Conservation (phyloP, 1,140 invertebrate genomes). For the Arctopsyche grandis region DNA sequence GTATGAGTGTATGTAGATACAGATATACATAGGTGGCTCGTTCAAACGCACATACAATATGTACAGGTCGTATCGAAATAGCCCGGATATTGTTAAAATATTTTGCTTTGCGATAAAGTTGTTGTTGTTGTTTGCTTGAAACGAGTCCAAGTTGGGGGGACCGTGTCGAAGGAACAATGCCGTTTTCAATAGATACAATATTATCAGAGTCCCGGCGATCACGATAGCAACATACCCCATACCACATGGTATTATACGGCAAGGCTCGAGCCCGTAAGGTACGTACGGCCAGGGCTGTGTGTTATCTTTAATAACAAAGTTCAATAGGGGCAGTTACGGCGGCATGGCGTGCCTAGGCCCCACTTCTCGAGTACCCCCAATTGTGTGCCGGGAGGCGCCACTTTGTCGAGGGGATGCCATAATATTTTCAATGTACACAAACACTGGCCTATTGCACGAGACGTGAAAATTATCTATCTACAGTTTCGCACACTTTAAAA, state of each 20-base stretch:
- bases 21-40: background rate
- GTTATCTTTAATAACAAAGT: slow-evolving; percentile 46
- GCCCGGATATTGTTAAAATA: slow-evolving; percentile 33
- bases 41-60: background rate
- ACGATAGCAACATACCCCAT: background rate
- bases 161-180: slow-evolving; percentile 3
- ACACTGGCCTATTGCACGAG: slow-evolving; percentile 31
- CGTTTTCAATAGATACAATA: slow-evolving; percentile 28
- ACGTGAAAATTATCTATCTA: slow-evolving; percentile 38
- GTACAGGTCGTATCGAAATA: background rate
- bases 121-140: background rate
- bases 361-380: background rate
- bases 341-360: slow-evolving; percentile 25
- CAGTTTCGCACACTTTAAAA: slow-evolving; percentile 1
- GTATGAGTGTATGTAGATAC: too few species aligned
- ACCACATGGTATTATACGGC: background rate
- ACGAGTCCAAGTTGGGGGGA: background rate
- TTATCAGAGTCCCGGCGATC: slow-evolving; percentile 20
- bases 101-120: slow-evolving; percentile 26
- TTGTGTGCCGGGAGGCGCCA: background rate
- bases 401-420: slow-evolving; percentile 19
- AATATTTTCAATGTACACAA: slow-evolving; percentile 38
- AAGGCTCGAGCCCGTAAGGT: background rate
- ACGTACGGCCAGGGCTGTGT: background rate
- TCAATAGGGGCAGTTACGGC: slow-evolving; percentile 40